These are phyloP conservation scores for Copsychus sechellarum DNA, from an alignment of 2,113 vertebrate genomes.

Conservation along the genomic window DNA sequence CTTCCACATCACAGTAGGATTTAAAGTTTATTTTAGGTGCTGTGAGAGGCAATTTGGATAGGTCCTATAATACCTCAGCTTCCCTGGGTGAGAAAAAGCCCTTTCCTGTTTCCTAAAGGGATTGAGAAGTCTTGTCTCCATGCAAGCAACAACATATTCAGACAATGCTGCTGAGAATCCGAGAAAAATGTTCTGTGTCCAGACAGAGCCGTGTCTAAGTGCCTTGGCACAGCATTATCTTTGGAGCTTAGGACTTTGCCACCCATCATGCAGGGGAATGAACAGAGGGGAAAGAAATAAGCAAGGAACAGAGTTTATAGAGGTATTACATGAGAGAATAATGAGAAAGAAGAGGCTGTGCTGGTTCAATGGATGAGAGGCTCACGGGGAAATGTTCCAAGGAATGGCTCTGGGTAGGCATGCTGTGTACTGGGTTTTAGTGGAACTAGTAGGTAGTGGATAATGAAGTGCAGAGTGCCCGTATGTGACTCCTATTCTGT, in stretches of 20 bases:
- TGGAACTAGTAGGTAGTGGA: background rate
- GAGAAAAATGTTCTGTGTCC: background rate
- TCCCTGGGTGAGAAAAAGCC: background rate
- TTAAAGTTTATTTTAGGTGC: background rate
- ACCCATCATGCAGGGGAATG: background rate
- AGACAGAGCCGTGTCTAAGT: background rate
- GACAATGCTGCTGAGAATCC: background rate
- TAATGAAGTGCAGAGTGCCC: background rate
- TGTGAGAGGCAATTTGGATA: background rate
- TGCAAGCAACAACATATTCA: background rate
- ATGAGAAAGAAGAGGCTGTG: background rate
- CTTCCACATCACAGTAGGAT: background rate
- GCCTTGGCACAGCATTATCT: constrained; percentile 9
- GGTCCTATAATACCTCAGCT: background rate
- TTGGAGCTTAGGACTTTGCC: constrained; percentile 20
- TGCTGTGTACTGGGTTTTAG: background rate
- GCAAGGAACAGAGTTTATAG: background rate
- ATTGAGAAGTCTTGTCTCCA: background rate
- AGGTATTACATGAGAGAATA: background rate
- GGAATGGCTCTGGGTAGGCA: background rate
- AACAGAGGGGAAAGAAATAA: background rate
- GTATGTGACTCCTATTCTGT: background rate
- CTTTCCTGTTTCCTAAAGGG: background rate
- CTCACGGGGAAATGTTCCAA: background rate
- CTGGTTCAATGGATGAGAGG: background rate